Evolutionary conservation across 2,888 invertebrate species (phyloP).

Genomic region (Chironomus tentans): DNA sequence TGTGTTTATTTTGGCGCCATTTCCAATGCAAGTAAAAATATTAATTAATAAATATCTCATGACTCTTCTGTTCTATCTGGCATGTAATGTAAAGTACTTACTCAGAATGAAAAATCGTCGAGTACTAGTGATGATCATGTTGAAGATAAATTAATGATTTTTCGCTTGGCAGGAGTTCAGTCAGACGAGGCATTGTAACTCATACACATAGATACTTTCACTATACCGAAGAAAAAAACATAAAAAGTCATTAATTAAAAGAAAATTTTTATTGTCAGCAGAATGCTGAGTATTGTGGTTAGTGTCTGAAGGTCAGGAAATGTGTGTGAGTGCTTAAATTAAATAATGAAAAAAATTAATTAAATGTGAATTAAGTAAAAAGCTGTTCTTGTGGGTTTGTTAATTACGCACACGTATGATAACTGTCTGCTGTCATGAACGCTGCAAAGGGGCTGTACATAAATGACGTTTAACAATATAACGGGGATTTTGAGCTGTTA

Average conservation of each 20-base stretch:
- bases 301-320: not conserved
- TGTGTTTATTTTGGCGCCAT: conserved; percentile 24
- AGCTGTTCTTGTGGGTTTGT: too few species aligned
- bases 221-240: too few species aligned
- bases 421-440: too few species aligned
- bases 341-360: too few species aligned
- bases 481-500: too few species aligned
- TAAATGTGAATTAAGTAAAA: too few species aligned
- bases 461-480: too few species aligned
- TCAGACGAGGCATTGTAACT: not conserved
- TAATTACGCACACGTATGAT: too few species aligned
- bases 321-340: too few species aligned
- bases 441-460: too few species aligned
- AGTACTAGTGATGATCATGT: not conserved
- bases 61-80: not conserved
- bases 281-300: not conserved
- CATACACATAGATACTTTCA: not conserved
- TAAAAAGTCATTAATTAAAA: not conserved
- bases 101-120: too few species aligned
- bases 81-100: too few species aligned
- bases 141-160: not conserved
- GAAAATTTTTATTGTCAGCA: not conserved
- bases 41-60: not conserved
- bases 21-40: not conserved
- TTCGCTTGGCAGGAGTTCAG: not conserved